Conservation (phyloP, 1,140 invertebrate species). For the Caligus rogercresseyi region DNA sequence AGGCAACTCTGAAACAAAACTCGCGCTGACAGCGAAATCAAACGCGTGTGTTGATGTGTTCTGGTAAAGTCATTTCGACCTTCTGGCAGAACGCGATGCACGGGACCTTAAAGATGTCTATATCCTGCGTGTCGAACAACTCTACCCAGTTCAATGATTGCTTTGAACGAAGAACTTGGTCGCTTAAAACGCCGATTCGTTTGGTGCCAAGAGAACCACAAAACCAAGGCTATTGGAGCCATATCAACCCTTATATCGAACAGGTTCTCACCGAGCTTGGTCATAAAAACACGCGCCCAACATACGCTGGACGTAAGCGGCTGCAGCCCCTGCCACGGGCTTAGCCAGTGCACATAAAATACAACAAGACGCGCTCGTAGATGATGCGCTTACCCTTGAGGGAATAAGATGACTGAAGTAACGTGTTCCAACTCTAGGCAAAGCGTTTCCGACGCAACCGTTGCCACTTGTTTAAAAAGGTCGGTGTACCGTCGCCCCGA, state of each 20-base stretch:
- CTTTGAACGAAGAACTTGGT: conserved; percentile 51
- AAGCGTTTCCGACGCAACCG: conserved; percentile 19
- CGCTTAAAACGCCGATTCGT: conserved; percentile 60
- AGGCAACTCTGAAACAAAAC: conserved; percentile 48
- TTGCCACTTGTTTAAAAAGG: conserved; percentile 20
- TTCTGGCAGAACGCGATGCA: conserved; percentile 51
- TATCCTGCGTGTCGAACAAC: conserved; percentile 67
- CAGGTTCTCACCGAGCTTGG: too few species aligned
- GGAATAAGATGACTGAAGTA: conserved; percentile 19
- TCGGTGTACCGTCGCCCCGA: conserved; percentile 18
- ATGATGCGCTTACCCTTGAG: too few species aligned
- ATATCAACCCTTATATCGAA: too few species aligned
- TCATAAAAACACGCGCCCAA: too few species aligned
- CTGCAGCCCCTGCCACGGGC: too few species aligned
- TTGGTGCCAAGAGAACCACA: too few species aligned
- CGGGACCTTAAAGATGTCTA: conserved; percentile 51
- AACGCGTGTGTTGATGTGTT: conserved; percentile 61
- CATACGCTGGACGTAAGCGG: too few species aligned
- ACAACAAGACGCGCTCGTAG: too few species aligned
- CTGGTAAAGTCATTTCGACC: conserved; percentile 83
- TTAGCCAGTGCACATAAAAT: too few species aligned
- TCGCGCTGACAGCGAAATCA: conserved; percentile 44
- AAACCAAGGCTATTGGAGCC: too few species aligned
- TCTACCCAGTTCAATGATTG: conserved; percentile 73
- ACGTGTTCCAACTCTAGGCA: conserved; percentile 4